Conservation (phyloP, 2,888 invertebrate species). For the Syrphus vitripennis region DNA sequence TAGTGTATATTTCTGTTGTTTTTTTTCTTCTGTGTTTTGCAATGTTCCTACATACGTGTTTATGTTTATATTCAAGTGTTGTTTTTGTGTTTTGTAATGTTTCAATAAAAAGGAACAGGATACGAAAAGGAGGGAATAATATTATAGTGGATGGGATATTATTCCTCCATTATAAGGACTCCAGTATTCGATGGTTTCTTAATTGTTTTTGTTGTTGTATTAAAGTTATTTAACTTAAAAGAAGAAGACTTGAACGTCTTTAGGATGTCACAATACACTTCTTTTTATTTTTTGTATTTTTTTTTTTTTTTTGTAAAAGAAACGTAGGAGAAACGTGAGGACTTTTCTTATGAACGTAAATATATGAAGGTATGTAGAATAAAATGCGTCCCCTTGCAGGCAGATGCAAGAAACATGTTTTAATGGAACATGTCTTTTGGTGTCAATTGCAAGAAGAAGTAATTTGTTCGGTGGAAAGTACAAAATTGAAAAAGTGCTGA, state of each 20-base stretch:
- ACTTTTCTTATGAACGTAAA: background rate
- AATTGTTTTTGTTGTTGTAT: slow-evolving; percentile 37
- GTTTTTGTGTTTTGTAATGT: slow-evolving; percentile 40
- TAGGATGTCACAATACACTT: background rate
- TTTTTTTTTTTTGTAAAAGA: slow-evolving; percentile 14
- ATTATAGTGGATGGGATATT: slow-evolving; percentile 40
- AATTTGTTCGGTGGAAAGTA: slow-evolving; percentile 42
- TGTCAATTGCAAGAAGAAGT: slow-evolving; percentile 41
- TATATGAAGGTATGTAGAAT: background rate
- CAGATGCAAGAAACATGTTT: slow-evolving; percentile 58
- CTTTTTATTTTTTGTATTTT: background rate
- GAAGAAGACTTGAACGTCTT: background rate
- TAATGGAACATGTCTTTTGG: slow-evolving; percentile 35
- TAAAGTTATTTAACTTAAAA: slow-evolving; percentile 4
- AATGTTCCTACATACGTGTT: slow-evolving; percentile 51
- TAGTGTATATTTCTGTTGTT: background rate
- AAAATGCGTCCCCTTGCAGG: slow-evolving; percentile 31
- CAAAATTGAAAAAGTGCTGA: slow-evolving; percentile 20
- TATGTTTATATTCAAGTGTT: slow-evolving; percentile 44
- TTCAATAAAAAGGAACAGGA: slow-evolving; percentile 58
- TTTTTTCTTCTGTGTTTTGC: slow-evolving; percentile 13
- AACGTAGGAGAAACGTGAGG: slow-evolving; percentile 17
- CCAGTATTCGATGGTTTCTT: slow-evolving; percentile 44
- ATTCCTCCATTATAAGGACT: slow-evolving; percentile 54
- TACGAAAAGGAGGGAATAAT: slow-evolving; percentile 49